Percentiles rank a stretch among this genome's conserved stretches.
Evolutionary conservation across 2,113 vertebrate genomes (phyloP).

Genomic region (Vanacampus margaritifer): DNA sequence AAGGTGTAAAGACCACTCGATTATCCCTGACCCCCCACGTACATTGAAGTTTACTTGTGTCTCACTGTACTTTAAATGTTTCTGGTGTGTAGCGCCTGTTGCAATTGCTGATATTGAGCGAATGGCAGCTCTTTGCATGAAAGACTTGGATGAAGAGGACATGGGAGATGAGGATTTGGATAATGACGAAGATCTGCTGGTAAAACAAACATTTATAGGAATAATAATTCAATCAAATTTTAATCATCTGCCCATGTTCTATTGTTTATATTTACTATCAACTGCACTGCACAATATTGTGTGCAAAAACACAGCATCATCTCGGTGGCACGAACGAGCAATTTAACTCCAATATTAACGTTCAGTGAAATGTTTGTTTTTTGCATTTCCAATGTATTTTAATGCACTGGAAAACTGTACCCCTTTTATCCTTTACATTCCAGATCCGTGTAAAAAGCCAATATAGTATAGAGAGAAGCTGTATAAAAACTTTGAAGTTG

Average conservation of each 20-base stretch:
- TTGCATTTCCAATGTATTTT: not conserved
- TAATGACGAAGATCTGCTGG: conserved; percentile 81
- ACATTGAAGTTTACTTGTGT: not conserved
- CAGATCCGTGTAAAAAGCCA: not conserved
- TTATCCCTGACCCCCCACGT: not conserved
- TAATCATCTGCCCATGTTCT: too few relatives aligned
- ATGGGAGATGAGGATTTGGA: conserved; percentile 76
- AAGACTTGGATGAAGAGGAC: conserved; percentile 80
- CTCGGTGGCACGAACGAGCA: not conserved
- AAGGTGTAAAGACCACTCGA: conserved; percentile 54
- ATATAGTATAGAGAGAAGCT: too few relatives aligned
- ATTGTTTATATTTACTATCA: not conserved
- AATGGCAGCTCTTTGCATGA: conserved; percentile 90
- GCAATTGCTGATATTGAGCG: conserved; percentile 85
- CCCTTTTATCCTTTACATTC: not conserved
- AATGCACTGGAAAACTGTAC: too few relatives aligned
- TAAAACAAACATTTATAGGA: conserved; percentile 37
- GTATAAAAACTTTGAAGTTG: too few relatives aligned
- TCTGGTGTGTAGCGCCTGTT: conserved; percentile 77
- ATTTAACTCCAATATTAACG: not conserved
- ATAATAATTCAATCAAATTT: not conserved
- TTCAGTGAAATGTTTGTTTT: not conserved
- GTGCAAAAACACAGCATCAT: not conserved
- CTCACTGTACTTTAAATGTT: not conserved
- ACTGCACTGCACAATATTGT: not conserved